These are phyloP conservation scores for Muscicapa comitata DNA, from an alignment of 2,797 vertebrate genomes.

Conservation along the genomic window DNA sequence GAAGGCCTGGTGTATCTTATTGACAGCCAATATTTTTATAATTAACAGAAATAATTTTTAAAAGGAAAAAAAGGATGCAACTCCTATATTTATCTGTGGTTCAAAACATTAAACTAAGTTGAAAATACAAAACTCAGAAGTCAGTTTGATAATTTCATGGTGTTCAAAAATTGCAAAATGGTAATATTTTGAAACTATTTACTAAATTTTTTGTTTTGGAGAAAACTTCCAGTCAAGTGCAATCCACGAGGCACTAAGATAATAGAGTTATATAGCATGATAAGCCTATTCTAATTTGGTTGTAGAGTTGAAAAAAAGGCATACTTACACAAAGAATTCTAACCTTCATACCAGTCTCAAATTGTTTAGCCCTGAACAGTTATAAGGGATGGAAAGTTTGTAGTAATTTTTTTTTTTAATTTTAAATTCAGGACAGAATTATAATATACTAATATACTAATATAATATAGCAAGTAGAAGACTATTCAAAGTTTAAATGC, in stretches of 20 bases:
- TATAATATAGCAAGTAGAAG: not conserved
- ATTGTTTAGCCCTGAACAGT: not conserved
- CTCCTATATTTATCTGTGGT: not conserved
- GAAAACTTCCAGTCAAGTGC: not conserved
- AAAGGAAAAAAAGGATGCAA: not conserved
- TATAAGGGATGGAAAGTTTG: not conserved
- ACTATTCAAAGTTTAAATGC: not conserved
- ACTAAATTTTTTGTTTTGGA: accelerated
- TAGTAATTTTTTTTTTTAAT: not conserved
- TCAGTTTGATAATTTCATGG: not conserved
- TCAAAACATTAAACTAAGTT: not conserved
- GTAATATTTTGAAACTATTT: not conserved
- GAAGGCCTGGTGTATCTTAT: not conserved
- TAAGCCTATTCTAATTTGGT: not conserved
- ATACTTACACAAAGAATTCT: not conserved
- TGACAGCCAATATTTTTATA: not conserved
- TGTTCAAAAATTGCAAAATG: not conserved
- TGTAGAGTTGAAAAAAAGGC: not conserved
- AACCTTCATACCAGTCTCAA: not conserved
- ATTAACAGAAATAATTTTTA: not conserved
- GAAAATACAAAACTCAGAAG: not conserved
- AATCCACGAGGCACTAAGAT: not conserved
- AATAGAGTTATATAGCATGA: not conserved
- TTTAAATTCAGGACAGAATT: not conserved
- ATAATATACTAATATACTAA: not conserved